These are phyloP conservation scores for Paramisgurnus dabryanus DNA, from an alignment of 2,113 vertebrate species.

Conservation along the genomic window DNA sequence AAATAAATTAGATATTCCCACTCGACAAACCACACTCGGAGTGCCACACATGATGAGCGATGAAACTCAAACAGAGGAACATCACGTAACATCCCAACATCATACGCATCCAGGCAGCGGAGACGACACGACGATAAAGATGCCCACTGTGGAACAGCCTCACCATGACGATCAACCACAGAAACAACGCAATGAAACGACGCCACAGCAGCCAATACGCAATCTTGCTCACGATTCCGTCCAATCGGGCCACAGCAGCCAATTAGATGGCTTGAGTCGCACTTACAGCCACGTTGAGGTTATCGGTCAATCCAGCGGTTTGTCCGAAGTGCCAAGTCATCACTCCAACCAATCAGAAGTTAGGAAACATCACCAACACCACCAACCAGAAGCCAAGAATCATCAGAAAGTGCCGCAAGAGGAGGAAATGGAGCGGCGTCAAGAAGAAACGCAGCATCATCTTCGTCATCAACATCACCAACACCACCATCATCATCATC, in stretches of 20 bases:
- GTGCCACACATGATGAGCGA: constrained; percentile 28
- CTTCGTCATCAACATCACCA: constrained; percentile 63
- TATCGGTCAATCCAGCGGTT: constrained; percentile 49
- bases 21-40: constrained; percentile 2
- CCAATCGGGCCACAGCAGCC: constrained; percentile 42
- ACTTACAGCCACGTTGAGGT: constrained; percentile 50
- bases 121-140: constrained; percentile 8
- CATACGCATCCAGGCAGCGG: constrained; percentile 7
- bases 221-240: neutral
- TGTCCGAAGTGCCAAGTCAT: constrained; percentile 30
- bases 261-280: constrained; percentile 27
- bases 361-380: constrained; percentile 43
- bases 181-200: neutral
- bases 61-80: neutral
- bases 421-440: constrained; percentile 8
- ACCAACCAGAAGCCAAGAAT: constrained; percentile 37
- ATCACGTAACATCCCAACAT: constrained; percentile 6
- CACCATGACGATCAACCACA: constrained; percentile 9
- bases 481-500: constrained; percentile 46
- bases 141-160: constrained; percentile 4
- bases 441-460: constrained; percentile 28
- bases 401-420: constrained; percentile 52
- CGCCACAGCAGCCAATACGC: constrained; percentile 46
- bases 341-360: constrained; percentile 49
- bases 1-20: neutral